phyloP scores from a whole-genome alignment of 1,140 invertebrate species.

The Drosophila sproati region DNA sequence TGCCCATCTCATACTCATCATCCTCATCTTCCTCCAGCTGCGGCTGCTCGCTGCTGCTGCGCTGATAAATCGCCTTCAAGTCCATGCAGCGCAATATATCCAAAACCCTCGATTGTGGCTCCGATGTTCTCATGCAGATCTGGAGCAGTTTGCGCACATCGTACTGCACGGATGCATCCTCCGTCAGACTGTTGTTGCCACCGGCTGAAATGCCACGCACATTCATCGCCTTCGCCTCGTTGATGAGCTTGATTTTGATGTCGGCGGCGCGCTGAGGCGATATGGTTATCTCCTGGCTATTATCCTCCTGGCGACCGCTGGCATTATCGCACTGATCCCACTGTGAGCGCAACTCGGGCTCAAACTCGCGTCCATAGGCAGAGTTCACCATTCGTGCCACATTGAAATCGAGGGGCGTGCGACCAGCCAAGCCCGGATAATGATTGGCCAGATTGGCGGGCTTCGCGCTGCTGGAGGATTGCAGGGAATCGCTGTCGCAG shows the following conservation, averaged over 20 bases:
- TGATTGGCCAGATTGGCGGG: slow-evolving; percentile 35
- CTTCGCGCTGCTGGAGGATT: slow-evolving; percentile 72
- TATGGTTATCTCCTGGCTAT: slow-evolving; percentile 72
- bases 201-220: slow-evolving; percentile 66
- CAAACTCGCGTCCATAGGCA: slow-evolving; percentile 76
- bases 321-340: slow-evolving; percentile 72
- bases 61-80: slow-evolving; percentile 78
- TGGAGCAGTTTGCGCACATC: slow-evolving; percentile 75
- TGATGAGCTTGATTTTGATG: slow-evolving; percentile 80
- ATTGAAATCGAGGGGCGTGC: slow-evolving; percentile 79
- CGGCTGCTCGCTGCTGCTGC: slow-evolving; percentile 22
- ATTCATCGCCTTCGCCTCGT: slow-evolving; percentile 83
- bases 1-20: slow-evolving; percentile 81
- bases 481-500: slow-evolving; percentile 78
- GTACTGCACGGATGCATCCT: slow-evolving; percentile 73
- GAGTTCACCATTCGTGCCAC: slow-evolving; percentile 76
- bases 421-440: slow-evolving; percentile 59
- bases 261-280: slow-evolving; percentile 70
- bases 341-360: slow-evolving; percentile 74
- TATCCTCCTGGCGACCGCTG: slow-evolving; percentile 45
- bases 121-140: slow-evolving; percentile 78
- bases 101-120: slow-evolving; percentile 64
- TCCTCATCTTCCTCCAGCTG: slow-evolving; percentile 57
- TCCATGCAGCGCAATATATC: slow-evolving; percentile 82
- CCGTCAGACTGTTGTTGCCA: slow-evolving; percentile 54